Evolutionary conservation across 2,797 vertebrate species (phyloP).

Genomic region (Acanthis flammea): DNA sequence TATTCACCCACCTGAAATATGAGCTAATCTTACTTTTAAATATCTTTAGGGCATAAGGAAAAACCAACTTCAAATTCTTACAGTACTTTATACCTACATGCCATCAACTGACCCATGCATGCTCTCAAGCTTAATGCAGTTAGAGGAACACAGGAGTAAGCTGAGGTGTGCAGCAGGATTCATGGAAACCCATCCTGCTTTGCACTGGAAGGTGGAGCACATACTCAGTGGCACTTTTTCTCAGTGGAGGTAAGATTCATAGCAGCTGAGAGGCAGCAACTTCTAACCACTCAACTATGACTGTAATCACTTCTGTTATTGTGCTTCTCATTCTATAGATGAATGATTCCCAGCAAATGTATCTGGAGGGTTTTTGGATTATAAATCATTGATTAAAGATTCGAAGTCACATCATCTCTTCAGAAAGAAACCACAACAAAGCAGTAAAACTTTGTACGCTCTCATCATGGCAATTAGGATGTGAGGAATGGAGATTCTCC

Average conservation of each 20-base stretch:
- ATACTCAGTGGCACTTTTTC: fast-evolving
- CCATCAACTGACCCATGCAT: neutral
- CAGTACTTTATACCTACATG: neutral
- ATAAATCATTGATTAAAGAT: slow-evolving; percentile 9
- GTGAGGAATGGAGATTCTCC: neutral
- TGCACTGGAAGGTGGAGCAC: neutral
- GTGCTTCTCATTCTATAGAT: neutral
- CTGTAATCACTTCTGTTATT: neutral
- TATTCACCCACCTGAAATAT: neutral
- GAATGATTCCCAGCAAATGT: neutral
- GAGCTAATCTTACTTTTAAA: neutral
- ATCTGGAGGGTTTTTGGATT: slow-evolving; percentile 48
- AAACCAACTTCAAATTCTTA: neutral
- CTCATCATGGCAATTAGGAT: neutral
- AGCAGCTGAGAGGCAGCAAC: neutral
- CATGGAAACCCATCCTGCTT: neutral
- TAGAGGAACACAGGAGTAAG: neutral
- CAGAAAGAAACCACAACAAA: slow-evolving; percentile 53
- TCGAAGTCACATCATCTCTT: neutral
- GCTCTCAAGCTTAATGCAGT: neutral
- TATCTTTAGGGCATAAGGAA: neutral
- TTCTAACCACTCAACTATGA: neutral
- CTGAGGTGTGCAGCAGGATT: neutral
- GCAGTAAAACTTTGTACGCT: neutral
- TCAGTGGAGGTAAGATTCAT: neutral